Evolutionary conservation across 2,888 invertebrate genomes (phyloP), one percentile per base, ranked within the genome.

Genomic region (Timema podura): DNA sequence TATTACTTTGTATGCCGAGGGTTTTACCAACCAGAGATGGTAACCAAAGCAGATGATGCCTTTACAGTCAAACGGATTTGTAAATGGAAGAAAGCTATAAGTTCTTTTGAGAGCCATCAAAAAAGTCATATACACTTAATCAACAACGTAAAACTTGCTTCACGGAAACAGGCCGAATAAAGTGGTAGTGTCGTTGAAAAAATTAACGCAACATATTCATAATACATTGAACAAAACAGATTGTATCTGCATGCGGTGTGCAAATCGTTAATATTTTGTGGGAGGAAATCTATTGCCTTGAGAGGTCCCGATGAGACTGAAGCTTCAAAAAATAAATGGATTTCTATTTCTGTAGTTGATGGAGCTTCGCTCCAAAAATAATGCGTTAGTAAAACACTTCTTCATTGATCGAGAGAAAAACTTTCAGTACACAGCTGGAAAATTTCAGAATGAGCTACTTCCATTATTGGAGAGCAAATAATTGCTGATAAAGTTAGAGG

Each of bases 401-500:
- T 54, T 9, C 54, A 7, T 13, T 54, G 54, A 9, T 9, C 54
- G 54, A 54, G n/a, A 54, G 6, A 54, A 54, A 54, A 54, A 54
- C 54, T 54, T 54, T 10, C 54, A 54, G 11, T 54, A 54, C 11
- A 54, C 54, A 9, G 54, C 13, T 54, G 54, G 54, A 54, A 54
- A 54, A 54, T 54, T 54, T 10, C 10, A 54, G 54, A 54, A 54
- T 54, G 54, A 54, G 16, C 10, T 54, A 16, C 54, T 54, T 7
- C 54, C 54, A 54, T 54, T 54, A 54, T 54, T 6, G 54, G 54
- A 54, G 54, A 54, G 16, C 54, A 54, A 54, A 54, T 54, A 54
- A 54, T 15, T 6, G 6, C 54, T 54, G n/a, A 54, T n/a, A n/a
- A n/a, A n/a, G n/a, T n/a, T n/a, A n/a, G n/a, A n/a, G n/a, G n/a